Conservation (phyloP, 2,797 vertebrate genomes). For the Cercopithecus neglectus region DNA sequence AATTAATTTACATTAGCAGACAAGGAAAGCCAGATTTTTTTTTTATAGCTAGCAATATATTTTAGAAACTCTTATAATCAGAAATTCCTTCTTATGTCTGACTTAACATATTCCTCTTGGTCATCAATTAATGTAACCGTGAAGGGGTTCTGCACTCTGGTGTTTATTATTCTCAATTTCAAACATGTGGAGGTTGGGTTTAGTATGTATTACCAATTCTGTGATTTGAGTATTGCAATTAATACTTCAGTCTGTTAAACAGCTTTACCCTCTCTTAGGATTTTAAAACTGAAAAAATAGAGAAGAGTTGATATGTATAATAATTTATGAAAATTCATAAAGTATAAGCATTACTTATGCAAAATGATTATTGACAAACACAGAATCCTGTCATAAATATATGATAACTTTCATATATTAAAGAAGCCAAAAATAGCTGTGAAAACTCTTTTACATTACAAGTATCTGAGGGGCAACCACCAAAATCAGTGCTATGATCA, state of each 20-base stretch:
- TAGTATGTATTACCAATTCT: constrained; percentile 10
- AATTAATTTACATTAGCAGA: constrained; percentile 20
- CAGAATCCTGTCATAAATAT: background rate
- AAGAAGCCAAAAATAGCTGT: background rate
- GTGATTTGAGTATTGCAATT: background rate
- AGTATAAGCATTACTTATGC: background rate
- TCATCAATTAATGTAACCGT: background rate
- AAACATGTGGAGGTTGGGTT: background rate
- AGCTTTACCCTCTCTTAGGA: background rate
- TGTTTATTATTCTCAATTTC: constrained; percentile 26
- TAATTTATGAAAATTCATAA: constrained; percentile 4
- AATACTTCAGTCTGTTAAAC: background rate
- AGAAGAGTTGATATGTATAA: background rate
- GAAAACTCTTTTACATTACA: background rate
- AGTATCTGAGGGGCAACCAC: background rate
- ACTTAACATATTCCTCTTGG: constrained; percentile 19
- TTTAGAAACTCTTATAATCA: constrained; percentile 42
- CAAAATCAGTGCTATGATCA: background rate
- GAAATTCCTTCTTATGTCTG: constrained; percentile 34
- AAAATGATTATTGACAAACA: background rate
- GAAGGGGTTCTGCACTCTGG: background rate
- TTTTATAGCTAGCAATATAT: background rate
- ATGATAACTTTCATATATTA: background rate
- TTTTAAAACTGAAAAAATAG: constrained; percentile 22
- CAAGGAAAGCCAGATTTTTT: background rate